Percentiles rank a stretch among this genome's conserved stretches.
Conservation (phyloP, 2,888 invertebrate genomes). For the Lepidocyrtinus sp. region DNA sequence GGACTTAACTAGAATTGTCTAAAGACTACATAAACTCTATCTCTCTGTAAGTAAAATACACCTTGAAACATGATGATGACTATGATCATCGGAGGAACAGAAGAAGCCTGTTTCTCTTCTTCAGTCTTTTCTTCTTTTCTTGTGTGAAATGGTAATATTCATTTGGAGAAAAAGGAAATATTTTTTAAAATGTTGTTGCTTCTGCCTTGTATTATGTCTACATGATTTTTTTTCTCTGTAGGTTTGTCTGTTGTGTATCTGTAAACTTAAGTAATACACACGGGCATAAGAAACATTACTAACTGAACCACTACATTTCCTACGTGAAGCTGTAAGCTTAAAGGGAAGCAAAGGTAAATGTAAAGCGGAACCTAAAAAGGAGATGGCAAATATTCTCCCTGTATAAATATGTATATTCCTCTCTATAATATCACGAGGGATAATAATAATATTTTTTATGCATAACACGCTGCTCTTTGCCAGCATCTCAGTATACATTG, state of each 20-base stretch:
- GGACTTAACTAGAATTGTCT: not conserved
- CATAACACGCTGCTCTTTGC: constrained; percentile 35
- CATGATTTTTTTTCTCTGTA: not conserved
- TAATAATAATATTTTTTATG: constrained; percentile 25
- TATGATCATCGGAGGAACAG: not conserved
- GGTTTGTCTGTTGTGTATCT: no score
- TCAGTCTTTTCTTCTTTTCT: constrained; percentile 39
- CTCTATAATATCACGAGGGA: not conserved
- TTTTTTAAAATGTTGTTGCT: no score
- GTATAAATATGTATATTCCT: not conserved
- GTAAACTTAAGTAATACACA: not conserved
- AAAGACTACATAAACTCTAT: not conserved
- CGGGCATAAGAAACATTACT: not conserved
- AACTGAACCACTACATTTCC: not conserved
- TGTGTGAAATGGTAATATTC: constrained; percentile 35
- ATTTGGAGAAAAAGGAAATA: constrained; percentile 31
- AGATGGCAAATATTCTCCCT: not conserved
- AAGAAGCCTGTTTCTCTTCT: not conserved
- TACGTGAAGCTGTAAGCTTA: not conserved
- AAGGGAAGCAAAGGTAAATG: constrained; percentile 6
- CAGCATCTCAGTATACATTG: not conserved
- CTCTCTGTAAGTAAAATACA: constrained; percentile 4
- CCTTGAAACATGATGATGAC: constrained; percentile 7
- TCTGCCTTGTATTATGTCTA: not conserved
- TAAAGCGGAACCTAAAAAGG: constrained; percentile 20